A percentile compares a stretch with the other conserved stretches of the same genome.
These are phyloP conservation scores for Lasioglossum malachurum DNA, from an alignment of 2,888 invertebrate genomes.

Conservation along the genomic window DNA sequence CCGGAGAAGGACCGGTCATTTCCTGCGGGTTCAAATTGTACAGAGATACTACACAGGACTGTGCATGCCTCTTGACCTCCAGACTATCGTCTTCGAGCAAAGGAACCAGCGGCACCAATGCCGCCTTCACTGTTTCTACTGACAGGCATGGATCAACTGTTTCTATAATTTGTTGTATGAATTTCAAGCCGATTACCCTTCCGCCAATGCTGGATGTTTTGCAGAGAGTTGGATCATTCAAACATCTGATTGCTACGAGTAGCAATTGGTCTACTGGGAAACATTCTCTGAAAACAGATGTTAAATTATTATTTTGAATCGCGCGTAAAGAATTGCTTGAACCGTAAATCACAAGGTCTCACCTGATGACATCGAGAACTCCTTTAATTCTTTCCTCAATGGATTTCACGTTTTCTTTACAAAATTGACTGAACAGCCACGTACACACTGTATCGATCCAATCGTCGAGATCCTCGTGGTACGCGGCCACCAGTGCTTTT, in stretches of 20 bases:
- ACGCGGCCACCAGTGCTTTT: too few relatives aligned
- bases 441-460: too few relatives aligned
- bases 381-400: too few relatives aligned
- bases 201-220: too few relatives aligned
- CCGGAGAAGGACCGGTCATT: conserved; percentile 90
- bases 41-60: conserved; percentile 89
- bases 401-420: too few relatives aligned
- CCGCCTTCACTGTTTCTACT: too few relatives aligned
- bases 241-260: conserved; percentile 86
- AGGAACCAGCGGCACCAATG: too few relatives aligned
- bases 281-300: conserved; percentile 84
- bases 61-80: conserved; percentile 88
- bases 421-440: too few relatives aligned
- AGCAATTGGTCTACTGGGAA: conserved; percentile 88
- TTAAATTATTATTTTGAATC: not conserved
- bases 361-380: conserved; percentile 90
- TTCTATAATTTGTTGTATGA: too few relatives aligned
- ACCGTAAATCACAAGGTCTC: not conserved
- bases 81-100: conserved; percentile 81
- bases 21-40: conserved; percentile 97
- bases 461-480: too few relatives aligned
- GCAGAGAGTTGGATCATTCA: too few relatives aligned
- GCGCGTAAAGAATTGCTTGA: not conserved
- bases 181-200: conserved; percentile 85
- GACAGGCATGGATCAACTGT: too few relatives aligned